Evolutionary conservation across 2,797 vertebrate species (phyloP), one percentile per base, ranked within the genome.

Genomic region (Phaenicophaeus curvirostris): DNA sequence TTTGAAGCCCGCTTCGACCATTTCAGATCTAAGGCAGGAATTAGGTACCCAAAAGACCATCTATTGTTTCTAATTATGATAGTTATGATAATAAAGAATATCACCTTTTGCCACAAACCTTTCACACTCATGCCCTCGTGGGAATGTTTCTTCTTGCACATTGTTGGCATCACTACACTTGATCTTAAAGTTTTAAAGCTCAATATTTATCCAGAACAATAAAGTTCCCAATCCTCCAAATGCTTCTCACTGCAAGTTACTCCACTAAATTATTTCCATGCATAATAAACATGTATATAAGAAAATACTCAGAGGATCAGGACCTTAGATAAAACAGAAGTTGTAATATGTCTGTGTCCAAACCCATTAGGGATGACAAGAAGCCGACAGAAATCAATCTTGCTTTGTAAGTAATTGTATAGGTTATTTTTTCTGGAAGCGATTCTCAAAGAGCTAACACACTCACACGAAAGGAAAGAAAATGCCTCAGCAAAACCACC

Each of bases 1-100:
- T 96, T 95, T 95, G 96, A 92, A 95, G 89, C 79, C 93, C 33
- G 13, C 13, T 81, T 89, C 82, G 85, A 51, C 89, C 91, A 35
- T 93, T 94, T 91, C 85, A 78, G 76, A 94, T 81, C 89, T 88
- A 51, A 91, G 65, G 63, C 85, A 88, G 66, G n/a, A 41, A 41
- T 1, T 33, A 41, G 17, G 83, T 81, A 90, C 76, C 73, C 83
- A 42, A 69, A 96, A 93, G 85, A 57, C 80, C 46, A 4, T 85
- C 51, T 78, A 25, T 73, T 67, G 39, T 73, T 89, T 90, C 63
- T 71, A 76, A 79, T 95, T 78, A 67, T 7, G 33, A 44, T 50
- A 57, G 77, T 88, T 90, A 79, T 39, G 31, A 6, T 63, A 91
- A 90, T 82, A 75, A 81, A 93, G 62, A 66, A n/a, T 84, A 94